These are phyloP conservation scores for Xyliphius kryptos DNA, from an alignment of 2,113 vertebrate species.

Conservation along the genomic window DNA sequence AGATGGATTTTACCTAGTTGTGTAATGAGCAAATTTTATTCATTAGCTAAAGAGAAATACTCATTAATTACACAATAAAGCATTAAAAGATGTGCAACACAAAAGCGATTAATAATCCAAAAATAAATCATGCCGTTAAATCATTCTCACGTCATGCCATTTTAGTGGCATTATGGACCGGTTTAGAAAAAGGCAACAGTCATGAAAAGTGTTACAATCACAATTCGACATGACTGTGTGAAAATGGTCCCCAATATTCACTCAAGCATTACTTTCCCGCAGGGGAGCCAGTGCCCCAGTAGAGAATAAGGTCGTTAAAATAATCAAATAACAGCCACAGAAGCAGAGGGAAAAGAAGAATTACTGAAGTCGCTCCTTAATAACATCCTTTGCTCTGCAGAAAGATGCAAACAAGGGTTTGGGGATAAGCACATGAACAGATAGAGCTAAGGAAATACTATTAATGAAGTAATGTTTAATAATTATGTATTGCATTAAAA, in stretches of 20 bases:
- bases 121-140: not conserved
- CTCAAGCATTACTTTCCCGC: constrained; percentile 52
- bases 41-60: not conserved
- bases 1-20: not conserved
- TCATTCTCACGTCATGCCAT: constrained; percentile 1
- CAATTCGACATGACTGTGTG: constrained; percentile 41
- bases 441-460: not conserved
- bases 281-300: constrained; percentile 54
- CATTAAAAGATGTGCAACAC: not conserved
- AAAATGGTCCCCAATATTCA: constrained; percentile 55
- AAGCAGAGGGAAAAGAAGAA: constrained; percentile 43
- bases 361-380: constrained; percentile 62
- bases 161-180: not conserved
- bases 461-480: too few species aligned
- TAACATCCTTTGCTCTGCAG: constrained; percentile 30
- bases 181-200: constrained; percentile 16
- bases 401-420: constrained; percentile 31
- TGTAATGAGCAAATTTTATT: not conserved
- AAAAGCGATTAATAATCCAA: not conserved
- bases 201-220: constrained; percentile 30
- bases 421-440: constrained; percentile 38
- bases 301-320: constrained; percentile 72
- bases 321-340: constrained; percentile 71
- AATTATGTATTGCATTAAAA: too few species aligned
- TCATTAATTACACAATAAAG: not conserved